Base-by-base conservation (phyloP, 2,113 vertebrate genomes). In the Garra rufa region DNA sequence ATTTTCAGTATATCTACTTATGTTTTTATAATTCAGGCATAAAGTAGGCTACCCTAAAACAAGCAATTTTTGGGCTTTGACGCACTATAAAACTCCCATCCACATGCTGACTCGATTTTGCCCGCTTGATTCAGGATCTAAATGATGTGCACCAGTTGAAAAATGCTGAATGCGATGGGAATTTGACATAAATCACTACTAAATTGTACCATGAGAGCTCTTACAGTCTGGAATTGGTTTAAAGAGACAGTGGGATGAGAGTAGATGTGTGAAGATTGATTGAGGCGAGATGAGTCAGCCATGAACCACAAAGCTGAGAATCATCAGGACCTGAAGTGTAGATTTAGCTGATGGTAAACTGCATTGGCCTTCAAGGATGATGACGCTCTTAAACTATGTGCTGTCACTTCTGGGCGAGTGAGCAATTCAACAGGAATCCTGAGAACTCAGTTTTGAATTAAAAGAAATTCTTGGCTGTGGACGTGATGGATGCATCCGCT, bases 351-450 rank as follows among this genome's bases (percentile, higher is more conserved):
- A 67, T 13, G 17, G 43, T 48, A 30, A 67, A 80, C 77, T 30
- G 26, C 77, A 21, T 4, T 80, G 77, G 59, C 77, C 77, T 80
- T 28, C 77, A 48, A 80, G 15, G 11, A 67, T 34, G 43, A 80
- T 80, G 77, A 48, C 44, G 59, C 59, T 48, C 9, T 46, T 48
- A 48, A 67, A 46, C 24, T 0, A 48, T 67, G 43, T 34, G 41
- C 59, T 67, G 26, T 80, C 77, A 48, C 43, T 44, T 79, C 55
- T 43, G 17, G n/a, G 8, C 6, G 14, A 30, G 19, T 34, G 77
- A 67, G 41, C 43, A 80, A 80, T 67, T 48, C 77, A 80, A 30
- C 13, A 67, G 59, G 77, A 80, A 80, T 80, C 26, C 59, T 46
- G 26, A 67, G 28, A 80, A 80, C 17, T 59, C 34, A 26, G 34